Base-by-base conservation (phyloP, 2,113 vertebrate species). In the Steatornis caripensis region DNA sequence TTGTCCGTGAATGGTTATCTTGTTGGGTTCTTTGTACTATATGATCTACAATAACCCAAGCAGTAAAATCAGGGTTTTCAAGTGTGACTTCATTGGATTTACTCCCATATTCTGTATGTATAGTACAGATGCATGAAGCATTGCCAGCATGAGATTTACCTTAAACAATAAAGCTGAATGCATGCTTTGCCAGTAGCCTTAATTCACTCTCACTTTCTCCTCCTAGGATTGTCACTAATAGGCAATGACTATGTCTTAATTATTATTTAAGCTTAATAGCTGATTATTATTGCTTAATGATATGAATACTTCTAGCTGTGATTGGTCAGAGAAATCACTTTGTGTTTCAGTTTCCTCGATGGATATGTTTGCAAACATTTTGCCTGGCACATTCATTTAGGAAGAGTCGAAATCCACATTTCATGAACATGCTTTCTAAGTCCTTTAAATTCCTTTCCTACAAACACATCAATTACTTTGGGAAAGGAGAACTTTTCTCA, bases 221-320 rank as follows among this genome's bases (percentile, higher is more conserved):
- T 93, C 94, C 53, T 45, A 65, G 61, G 48, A 45, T 53, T 85
- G 89, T 75, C 84, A 79, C 77, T 96, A 89, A 93, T 37, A 84
- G 90, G 86, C 83, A 81, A 64, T 81, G 57, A 89, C 77, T 94
- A 37, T 57, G 84, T 87, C 94, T 89, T 89, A 93, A 94, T 89
- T 89, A 87, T 75, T 93, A 76, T 93, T 87, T 55, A 83, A 94
- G 55, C 53, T 75, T 81, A 91, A 93, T 84, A 91, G 78, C 74
- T 76, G 72, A 79, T 89, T 69, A 87, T 93, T 93, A 94, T 53
- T 83, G 58, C 78, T 85, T 74, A 95, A 88, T 58, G 12, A 23
- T 91, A 87, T 1, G 32, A 94, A 69, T 61, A 14, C 26, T 92
- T 94, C 34, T 60, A 89, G 65, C 72, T 89, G 69, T 4, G 3